Percentiles rank a stretch among this genome's conserved stretches.
Conservation (phyloP, 2,797 vertebrate genomes). For the Peromyscus melanophrys region DNA sequence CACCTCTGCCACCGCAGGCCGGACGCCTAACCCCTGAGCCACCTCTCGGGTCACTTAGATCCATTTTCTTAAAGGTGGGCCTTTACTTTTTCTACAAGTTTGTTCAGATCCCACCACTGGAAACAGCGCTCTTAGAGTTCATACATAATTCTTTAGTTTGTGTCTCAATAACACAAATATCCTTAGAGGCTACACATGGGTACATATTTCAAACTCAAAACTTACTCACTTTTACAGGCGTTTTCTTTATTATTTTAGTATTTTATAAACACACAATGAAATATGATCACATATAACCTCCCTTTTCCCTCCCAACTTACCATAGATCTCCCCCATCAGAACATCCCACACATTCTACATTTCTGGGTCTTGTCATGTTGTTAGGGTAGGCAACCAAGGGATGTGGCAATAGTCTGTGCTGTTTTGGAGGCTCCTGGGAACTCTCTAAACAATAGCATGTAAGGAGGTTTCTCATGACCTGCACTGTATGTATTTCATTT, state of each 20-base stretch:
- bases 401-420: background rate
- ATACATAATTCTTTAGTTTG: constrained; percentile 2
- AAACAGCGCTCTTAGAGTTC: background rate
- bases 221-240: background rate
- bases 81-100: background rate
- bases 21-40: too few species aligned
- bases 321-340: background rate
- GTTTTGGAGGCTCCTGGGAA: background rate
- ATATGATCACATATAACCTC: background rate
- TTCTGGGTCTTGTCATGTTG: background rate
- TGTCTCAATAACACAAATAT: background rate
- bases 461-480: background rate
- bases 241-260: background rate
- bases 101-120: constrained; percentile 36
- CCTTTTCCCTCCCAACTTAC: background rate
- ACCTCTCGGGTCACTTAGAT: too few species aligned
- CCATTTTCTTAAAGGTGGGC: background rate
- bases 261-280: background rate
- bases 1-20: too few species aligned
- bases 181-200: background rate
- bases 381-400: too few species aligned
- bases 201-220: constrained; percentile 33
- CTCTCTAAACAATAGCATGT: background rate
- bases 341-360: background rate
- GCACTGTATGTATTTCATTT: background rate